A percentile compares a stretch with the other conserved stretches of the same genome.
These are phyloP conservation scores for Wiebesia pumilae DNA, from an alignment of 1,140 invertebrate genomes.

Conservation along the genomic window DNA sequence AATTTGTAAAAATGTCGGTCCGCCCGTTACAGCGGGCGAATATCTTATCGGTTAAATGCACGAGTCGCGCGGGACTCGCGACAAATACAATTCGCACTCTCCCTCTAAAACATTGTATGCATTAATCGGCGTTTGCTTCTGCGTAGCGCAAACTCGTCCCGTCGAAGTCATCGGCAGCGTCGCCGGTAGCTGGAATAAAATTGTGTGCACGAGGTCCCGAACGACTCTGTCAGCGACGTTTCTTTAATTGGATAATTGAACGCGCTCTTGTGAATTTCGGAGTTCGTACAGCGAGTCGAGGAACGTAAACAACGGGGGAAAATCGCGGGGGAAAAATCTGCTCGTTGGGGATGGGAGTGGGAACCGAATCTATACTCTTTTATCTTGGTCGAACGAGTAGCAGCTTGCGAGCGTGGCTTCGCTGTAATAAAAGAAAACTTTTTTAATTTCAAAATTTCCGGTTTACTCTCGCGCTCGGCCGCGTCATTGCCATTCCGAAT, in stretches of 20 bases:
- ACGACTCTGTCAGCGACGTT: neutral
- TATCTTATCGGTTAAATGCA: neutral
- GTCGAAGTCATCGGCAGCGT: neutral
- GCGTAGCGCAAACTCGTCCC: neutral
- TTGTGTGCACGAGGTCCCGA: neutral
- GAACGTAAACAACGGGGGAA: slow-evolving; percentile 9
- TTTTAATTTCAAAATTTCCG: slow-evolving; percentile 48
- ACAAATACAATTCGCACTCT: neutral
- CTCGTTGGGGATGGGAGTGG: neutral
- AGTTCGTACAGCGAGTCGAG: neutral
- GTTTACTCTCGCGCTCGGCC: neutral
- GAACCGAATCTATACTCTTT: slow-evolving; percentile 17
- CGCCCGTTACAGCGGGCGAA: neutral
- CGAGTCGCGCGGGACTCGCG: too few relatives aligned
- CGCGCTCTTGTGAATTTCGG: neutral
- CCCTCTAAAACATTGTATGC: neutral
- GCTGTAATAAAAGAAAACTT: slow-evolving; percentile 51
- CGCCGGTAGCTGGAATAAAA: neutral
- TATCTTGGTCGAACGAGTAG: slow-evolving; percentile 38
- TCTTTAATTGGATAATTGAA: slow-evolving; percentile 13
- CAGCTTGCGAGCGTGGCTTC: slow-evolving; percentile 42
- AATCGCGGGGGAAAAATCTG: neutral
- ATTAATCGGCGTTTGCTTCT: too few relatives aligned
- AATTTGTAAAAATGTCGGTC: too few relatives aligned
- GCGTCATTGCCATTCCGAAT: slow-evolving; percentile 48